phyloP scores from a whole-genome alignment of 2,113 vertebrate genomes.

The Petromus typicus region DNA sequence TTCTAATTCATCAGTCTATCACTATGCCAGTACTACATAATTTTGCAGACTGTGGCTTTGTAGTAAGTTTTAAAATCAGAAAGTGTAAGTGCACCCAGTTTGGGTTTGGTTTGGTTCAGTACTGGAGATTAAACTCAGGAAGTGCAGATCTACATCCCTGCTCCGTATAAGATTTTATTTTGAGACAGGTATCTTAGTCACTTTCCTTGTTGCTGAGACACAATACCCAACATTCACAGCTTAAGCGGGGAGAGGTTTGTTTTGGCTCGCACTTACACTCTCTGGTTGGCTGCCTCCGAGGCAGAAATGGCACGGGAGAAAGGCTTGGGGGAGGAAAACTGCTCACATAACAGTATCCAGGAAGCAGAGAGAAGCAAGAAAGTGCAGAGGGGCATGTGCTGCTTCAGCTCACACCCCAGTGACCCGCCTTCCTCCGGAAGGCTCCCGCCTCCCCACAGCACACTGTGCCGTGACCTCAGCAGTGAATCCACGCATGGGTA shows the following conservation, averaged over 20 bases:
- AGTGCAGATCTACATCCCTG: background rate
- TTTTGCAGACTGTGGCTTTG: background rate
- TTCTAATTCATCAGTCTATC: background rate
- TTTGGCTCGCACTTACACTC: background rate
- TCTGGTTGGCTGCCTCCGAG: background rate
- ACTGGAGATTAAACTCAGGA: background rate
- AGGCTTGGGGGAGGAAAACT: background rate
- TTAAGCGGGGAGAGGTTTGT: background rate
- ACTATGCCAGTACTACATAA: background rate
- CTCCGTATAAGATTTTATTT: background rate
- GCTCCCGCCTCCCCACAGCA: background rate
- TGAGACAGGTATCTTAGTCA: background rate
- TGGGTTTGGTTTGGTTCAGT: background rate
- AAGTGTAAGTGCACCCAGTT: background rate
- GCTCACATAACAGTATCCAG: background rate
- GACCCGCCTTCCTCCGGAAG: background rate
- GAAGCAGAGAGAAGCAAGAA: background rate
- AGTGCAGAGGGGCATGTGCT: background rate
- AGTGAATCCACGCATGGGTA: background rate
- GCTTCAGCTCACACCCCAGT: background rate
- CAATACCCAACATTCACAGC: background rate
- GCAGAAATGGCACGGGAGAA: background rate
- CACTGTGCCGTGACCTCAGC: background rate
- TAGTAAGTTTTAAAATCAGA: conserved; percentile 22
- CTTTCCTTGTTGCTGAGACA: background rate